These are phyloP conservation scores for Alitta virens DNA, from an alignment of 2,888 invertebrate species.

Conservation along the genomic window DNA sequence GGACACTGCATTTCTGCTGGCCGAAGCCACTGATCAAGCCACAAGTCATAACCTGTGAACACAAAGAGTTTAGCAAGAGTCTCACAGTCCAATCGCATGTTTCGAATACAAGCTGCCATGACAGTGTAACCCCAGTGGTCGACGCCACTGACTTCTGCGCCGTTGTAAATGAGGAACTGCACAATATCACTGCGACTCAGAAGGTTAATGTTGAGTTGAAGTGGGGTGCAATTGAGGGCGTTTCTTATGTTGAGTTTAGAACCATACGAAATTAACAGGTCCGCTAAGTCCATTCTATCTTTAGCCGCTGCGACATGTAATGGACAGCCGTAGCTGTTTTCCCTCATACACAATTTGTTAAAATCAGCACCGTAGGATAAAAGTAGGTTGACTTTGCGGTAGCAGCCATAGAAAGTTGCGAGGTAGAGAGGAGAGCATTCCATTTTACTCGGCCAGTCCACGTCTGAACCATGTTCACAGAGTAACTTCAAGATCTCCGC, in stretches of 20 bases:
- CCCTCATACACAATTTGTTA: conserved; percentile 17
- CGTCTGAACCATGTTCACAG: conserved; percentile 24
- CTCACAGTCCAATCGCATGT: conserved; percentile 31
- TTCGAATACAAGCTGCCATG: conserved; percentile 23
- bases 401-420: conserved; percentile 30
- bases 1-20: not conserved
- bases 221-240: conserved; percentile 25
- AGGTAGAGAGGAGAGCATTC: conserved; percentile 27
- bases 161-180: conserved; percentile 28
- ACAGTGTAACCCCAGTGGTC: conserved; percentile 24
- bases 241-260: conserved; percentile 25
- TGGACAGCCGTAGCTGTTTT: conserved; percentile 28
- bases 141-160: conserved; percentile 19
- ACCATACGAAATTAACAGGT: conserved; percentile 22
- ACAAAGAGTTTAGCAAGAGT: conserved; percentile 27
- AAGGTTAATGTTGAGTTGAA: conserved; percentile 27
- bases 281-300: conserved; percentile 22
- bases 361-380: conserved; percentile 25
- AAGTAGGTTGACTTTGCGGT: conserved; percentile 25
- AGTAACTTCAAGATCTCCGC: conserved; percentile 25
- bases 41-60: conserved; percentile 27
- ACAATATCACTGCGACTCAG: conserved; percentile 26
- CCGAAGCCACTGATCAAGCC: conserved; percentile 28
- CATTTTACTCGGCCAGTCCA: conserved; percentile 23
- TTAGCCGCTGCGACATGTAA: conserved; percentile 31